Percentiles rank a stretch among this genome's conserved stretches.
phyloP scores from a whole-genome alignment of 2,113 vertebrate genomes.

The Tetrax tetrax region DNA sequence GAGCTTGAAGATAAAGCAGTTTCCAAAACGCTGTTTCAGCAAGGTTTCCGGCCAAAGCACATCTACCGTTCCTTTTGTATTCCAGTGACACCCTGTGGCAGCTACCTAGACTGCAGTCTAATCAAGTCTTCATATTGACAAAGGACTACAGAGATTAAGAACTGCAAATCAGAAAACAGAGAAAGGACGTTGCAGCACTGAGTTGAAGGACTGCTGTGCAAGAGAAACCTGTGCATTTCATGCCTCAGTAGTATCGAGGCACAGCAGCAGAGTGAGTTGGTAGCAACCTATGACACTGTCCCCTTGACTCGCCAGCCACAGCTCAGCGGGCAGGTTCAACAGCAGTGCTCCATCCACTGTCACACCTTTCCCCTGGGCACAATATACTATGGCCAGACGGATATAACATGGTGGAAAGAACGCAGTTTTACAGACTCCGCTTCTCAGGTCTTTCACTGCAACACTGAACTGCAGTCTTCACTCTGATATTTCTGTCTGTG shows the following conservation, averaged over 20 bases:
- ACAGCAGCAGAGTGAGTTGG: neutral
- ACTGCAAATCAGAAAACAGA: neutral
- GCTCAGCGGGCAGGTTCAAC: neutral
- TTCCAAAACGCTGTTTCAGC: neutral
- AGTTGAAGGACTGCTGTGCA: neutral
- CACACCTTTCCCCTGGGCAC: neutral
- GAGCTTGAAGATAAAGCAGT: neutral
- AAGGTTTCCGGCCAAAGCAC: neutral
- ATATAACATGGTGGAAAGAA: neutral
- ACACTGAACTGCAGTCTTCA: neutral
- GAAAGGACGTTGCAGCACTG: neutral
- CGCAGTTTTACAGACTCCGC: neutral
- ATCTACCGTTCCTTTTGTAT: neutral
- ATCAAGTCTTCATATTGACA: neutral
- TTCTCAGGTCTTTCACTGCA: neutral
- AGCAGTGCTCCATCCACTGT: too few species aligned
- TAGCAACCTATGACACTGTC: neutral
- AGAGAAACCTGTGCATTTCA: neutral
- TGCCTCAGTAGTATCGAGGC: neutral
- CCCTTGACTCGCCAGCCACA: too few species aligned
- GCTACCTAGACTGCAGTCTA: neutral
- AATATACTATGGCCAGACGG: neutral
- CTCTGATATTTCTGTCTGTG: neutral
- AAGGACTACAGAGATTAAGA: neutral
- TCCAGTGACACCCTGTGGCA: conserved; percentile 53